Evolutionary conservation across 2,888 invertebrate genomes (phyloP).

Genomic region (Agonopterix heracliana): DNA sequence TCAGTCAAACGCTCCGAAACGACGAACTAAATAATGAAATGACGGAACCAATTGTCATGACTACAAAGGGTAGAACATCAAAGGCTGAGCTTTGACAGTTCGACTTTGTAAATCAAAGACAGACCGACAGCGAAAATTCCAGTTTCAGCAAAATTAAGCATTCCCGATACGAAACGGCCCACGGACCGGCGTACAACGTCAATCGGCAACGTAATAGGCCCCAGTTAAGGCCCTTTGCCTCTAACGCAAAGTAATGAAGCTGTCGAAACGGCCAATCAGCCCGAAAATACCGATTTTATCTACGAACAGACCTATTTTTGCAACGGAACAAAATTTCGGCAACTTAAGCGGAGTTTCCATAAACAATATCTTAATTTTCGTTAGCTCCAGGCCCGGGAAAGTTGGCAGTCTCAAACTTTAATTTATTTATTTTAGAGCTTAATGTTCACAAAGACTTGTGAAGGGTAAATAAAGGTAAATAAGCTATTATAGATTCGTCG

Average conservation of each 20-base stretch:
- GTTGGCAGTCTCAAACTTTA: constrained; percentile 1
- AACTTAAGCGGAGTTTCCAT: neutral
- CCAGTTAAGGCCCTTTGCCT: constrained; percentile 30
- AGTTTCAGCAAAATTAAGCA: too few species aligned
- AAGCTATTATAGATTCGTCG: too few species aligned
- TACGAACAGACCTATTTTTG: neutral
- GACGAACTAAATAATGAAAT: too few species aligned
- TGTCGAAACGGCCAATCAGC: constrained; percentile 37
- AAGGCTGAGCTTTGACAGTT: too few species aligned
- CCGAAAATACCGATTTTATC: constrained; percentile 26
- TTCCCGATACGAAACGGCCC: neutral
- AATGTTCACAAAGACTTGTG: too few species aligned
- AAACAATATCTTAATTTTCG: constrained; percentile 4
- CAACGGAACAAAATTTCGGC: neutral
- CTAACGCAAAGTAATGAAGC: constrained; percentile 46
- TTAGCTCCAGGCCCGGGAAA: constrained; percentile 11
- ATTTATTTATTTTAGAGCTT: constrained; percentile 20
- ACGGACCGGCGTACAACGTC: constrained; percentile 17
- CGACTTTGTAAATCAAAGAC: too few species aligned
- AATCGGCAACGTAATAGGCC: constrained; percentile 27
- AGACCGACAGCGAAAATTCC: too few species aligned
- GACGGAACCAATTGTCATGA: too few species aligned
- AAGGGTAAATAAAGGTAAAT: too few species aligned
- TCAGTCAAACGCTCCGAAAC: too few species aligned
- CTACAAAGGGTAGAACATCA: too few species aligned